Evolutionary conservation across 1,140 invertebrate species (phyloP).

Genomic region (Zaprionus ornatus): DNA sequence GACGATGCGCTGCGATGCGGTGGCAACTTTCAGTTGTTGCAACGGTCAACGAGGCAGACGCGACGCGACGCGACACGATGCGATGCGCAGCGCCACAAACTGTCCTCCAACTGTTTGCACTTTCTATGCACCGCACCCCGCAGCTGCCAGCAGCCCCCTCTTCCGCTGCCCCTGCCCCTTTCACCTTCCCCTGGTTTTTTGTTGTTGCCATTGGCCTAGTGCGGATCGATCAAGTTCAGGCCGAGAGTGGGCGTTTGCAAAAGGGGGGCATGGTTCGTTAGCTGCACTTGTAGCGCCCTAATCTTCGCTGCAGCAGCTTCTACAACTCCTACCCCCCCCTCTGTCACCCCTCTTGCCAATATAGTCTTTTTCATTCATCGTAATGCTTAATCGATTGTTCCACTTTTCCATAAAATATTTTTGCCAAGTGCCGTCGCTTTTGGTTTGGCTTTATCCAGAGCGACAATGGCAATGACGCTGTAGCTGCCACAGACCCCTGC

Average conservation of each 20-base stretch:
- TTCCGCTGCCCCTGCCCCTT: neutral
- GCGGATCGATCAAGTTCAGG: constrained; percentile 17
- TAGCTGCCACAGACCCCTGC: neutral
- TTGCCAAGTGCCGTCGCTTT: constrained; percentile 75
- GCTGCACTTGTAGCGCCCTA: neutral
- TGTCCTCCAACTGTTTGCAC: constrained; percentile 75
- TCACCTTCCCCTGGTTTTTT: neutral
- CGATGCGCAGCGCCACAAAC: constrained; percentile 26
- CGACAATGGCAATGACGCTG: constrained; percentile 39
- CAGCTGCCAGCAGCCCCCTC: constrained; percentile 12
- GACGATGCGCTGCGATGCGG: constrained; percentile 19
- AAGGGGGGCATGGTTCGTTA: neutral
- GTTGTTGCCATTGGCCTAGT: constrained; percentile 4
- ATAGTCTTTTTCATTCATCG: constrained; percentile 45
- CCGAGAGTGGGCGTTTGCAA: constrained; percentile 6
- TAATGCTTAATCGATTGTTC: constrained; percentile 81
- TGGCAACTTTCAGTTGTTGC: constrained; percentile 31
- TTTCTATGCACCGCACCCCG: constrained; percentile 63
- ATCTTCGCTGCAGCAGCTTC: constrained; percentile 8
- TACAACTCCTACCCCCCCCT: neutral
- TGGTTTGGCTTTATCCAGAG: constrained; percentile 46
- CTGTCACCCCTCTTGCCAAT: neutral
- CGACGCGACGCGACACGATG: neutral
- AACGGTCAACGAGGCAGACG: constrained; percentile 25
- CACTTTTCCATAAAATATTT: constrained; percentile 84